Conservation (phyloP, 2,888 invertebrate species). For the Calameuta pallipes region DNA sequence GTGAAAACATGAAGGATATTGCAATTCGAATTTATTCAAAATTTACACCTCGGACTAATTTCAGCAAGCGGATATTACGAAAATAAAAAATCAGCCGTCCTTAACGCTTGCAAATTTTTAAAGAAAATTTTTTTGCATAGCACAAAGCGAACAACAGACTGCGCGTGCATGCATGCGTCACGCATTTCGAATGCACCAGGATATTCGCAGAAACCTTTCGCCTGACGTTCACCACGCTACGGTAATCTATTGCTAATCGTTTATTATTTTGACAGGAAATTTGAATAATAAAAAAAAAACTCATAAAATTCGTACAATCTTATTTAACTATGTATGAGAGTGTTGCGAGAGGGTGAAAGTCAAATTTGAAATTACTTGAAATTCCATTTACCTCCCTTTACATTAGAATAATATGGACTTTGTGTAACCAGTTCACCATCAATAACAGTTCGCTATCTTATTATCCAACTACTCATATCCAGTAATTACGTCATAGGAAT, state of each 20-base stretch:
- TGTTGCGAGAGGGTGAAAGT: background rate
- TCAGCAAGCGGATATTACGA: background rate
- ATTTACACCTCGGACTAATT: background rate
- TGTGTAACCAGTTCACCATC: background rate
- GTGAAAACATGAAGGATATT: background rate
- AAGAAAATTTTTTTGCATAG: background rate
- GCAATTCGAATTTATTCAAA: background rate
- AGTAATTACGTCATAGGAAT: background rate
- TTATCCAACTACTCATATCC: background rate
- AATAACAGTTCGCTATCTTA: background rate
- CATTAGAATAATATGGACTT: background rate
- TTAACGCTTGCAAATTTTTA: background rate
- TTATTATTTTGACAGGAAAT: background rate
- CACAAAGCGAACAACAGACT: background rate
- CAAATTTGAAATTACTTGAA: background rate
- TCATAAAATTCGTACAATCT: background rate
- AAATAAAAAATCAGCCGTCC: background rate
- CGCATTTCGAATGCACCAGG: background rate
- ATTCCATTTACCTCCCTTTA: background rate
- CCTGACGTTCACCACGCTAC: background rate
- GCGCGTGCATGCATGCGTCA: background rate
- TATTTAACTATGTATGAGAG: background rate
- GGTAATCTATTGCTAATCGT: background rate
- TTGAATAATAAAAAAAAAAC: background rate
- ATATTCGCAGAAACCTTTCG: background rate